These are phyloP conservation scores for Alca torda DNA, from an alignment of 2,797 vertebrate genomes.

Conservation along the genomic window DNA sequence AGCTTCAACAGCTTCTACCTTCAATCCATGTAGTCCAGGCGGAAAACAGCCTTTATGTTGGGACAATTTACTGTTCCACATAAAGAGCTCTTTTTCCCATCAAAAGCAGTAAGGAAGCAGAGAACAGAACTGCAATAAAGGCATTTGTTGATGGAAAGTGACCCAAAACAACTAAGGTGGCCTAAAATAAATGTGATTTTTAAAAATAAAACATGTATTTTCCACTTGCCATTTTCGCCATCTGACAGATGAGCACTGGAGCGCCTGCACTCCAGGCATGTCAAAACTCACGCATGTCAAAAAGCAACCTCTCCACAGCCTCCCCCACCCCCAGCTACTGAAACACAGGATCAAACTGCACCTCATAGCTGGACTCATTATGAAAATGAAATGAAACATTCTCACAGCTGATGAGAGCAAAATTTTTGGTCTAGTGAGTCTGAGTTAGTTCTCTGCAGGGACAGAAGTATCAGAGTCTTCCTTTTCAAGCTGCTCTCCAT, in stretches of 20 bases:
- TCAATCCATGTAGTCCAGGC: background rate
- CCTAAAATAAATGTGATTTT: background rate
- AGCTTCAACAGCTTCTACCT: background rate
- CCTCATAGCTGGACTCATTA: background rate
- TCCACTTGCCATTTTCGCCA: background rate
- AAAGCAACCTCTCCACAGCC: background rate
- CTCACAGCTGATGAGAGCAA: background rate
- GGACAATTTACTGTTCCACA: background rate
- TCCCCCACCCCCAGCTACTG: background rate
- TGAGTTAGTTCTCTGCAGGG: background rate
- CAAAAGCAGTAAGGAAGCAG: background rate
- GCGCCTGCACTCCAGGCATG: background rate
- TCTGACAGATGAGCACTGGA: background rate
- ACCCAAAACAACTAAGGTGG: background rate
- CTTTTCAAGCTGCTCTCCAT: background rate
- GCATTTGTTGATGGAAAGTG: background rate
- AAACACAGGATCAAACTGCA: background rate
- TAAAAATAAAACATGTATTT: background rate
- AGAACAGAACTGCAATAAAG: background rate
- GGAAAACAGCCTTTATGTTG: background rate
- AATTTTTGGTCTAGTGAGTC: background rate
- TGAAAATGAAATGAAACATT: background rate
- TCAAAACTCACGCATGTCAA: background rate
- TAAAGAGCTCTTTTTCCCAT: background rate
- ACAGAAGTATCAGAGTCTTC: background rate